Evolutionary conservation across 2,888 invertebrate species (phyloP).

Genomic region (Calliphora vomitoria): DNA sequence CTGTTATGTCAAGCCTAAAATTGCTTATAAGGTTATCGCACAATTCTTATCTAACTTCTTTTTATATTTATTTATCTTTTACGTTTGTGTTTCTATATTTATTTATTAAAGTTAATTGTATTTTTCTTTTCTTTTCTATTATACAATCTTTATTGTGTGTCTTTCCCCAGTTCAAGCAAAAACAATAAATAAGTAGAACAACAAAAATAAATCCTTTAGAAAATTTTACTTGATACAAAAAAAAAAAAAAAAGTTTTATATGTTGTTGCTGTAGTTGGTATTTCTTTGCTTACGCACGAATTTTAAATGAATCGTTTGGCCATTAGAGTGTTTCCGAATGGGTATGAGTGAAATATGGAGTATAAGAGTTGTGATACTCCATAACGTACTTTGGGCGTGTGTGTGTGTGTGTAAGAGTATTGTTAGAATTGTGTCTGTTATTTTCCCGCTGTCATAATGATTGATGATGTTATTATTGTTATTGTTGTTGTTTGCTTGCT

Average conservation of each 20-base stretch:
- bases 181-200: neutral
- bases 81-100: conserved; percentile 28
- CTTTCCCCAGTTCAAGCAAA: neutral
- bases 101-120: conserved; percentile 43
- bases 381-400: neutral
- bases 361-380: neutral
- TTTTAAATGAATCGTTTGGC: conserved; percentile 30
- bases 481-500: neutral
- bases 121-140: conserved; percentile 11
- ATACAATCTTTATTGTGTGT: neutral
- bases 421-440: conserved; percentile 10
- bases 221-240: neutral
- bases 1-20: neutral
- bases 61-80: conserved; percentile 34
- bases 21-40: neutral
- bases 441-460: conserved; percentile 19
- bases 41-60: conserved; percentile 7
- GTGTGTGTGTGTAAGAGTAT: neutral
- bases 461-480: conserved; percentile 40
- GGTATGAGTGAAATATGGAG: neutral
- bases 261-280: no score
- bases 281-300: conserved; percentile 60
- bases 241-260: no score
- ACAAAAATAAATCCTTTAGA: neutral
- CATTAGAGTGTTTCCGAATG: neutral